Evolutionary conservation across 2,113 vertebrate species (phyloP).

Genomic region (Mormoops blainvillei): DNA sequence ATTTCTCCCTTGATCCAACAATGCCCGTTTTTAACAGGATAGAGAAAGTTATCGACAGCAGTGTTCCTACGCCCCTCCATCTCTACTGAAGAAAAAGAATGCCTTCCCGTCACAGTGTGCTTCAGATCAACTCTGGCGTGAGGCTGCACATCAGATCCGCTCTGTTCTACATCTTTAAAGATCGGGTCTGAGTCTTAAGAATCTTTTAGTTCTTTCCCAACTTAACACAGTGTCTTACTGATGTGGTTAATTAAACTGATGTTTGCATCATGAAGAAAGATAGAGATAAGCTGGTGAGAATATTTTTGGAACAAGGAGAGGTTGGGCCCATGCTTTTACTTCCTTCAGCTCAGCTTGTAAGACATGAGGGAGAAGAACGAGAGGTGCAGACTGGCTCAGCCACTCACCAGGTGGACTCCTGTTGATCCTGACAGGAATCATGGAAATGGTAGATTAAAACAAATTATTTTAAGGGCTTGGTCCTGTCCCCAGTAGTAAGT

Average conservation of each 20-base stretch:
- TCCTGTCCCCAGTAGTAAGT: background rate
- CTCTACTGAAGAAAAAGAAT: background rate
- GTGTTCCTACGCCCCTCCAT: background rate
- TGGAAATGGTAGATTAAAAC: background rate
- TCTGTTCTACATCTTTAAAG: no score
- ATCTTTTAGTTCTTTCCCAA: background rate
- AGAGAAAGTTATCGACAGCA: background rate
- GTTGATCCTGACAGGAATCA: background rate
- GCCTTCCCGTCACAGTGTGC: background rate
- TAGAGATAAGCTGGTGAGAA: background rate
- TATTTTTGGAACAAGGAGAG: background rate
- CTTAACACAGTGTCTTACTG: background rate
- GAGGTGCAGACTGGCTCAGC: background rate
- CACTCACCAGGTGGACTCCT: background rate
- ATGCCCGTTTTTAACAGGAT: background rate
- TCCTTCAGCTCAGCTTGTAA: background rate
- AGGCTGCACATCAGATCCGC: no score
- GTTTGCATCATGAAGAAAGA: background rate
- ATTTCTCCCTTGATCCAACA: background rate
- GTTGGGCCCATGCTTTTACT: background rate
- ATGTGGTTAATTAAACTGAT: background rate
- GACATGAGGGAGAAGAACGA: background rate
- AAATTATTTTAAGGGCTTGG: background rate
- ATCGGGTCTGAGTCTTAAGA: background rate
- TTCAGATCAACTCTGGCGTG: no score